Evolutionary conservation across 2,797 vertebrate genomes (phyloP), one percentile per base, ranked within the genome.

Genomic region (Austrolebias charrua): DNA sequence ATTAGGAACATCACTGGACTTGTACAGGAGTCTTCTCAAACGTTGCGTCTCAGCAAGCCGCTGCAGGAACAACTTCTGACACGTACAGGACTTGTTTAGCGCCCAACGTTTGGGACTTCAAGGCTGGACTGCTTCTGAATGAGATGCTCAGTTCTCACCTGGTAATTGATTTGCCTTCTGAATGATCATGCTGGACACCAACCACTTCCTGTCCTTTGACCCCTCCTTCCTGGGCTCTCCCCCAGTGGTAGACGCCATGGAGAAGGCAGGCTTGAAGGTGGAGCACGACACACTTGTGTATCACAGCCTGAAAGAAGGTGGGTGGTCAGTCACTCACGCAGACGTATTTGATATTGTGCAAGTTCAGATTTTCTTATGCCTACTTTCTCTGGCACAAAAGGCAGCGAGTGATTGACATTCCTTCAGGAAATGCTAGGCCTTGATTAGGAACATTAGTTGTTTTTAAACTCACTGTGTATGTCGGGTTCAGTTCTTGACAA

Each of bases 301-400:
- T 90, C 88, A 92, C 88, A 93, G 87, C 78, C 85, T 94, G 73
- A 93, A 93, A 86, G 93, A 94, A 93, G 93, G 93, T 93, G 91
- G 88, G 92, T 63, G 1, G 66, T 57, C 13, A 24, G 60, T 57
- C 6, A 18, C 47, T 67, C 65, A 63, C n/a, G 55, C 53, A 78
- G 62, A 68, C 28, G 62, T 53, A 68, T 60, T 11, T 66, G 58
- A 72, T 60, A 52, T 43, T 24, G 24, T 24, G 24, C 24, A 24
- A 24, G 24, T 24, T 24, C 24, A 24, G 24, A 24, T 24, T 24
- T 73, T 74, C 31, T 68, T 56, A 58, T 62, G 55, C 33, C 40
- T 33, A 35, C 59, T 77, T 81, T 63, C 24, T 24, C 24, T 24
- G 24, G 24, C 24, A 24, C 24, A 24, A 24, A 24, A 24, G 24